Percentiles rank a stretch among this genome's conserved stretches.
Evolutionary conservation across 2,888 invertebrate species (phyloP).

Genomic region (Cecidostiba fungosa): DNA sequence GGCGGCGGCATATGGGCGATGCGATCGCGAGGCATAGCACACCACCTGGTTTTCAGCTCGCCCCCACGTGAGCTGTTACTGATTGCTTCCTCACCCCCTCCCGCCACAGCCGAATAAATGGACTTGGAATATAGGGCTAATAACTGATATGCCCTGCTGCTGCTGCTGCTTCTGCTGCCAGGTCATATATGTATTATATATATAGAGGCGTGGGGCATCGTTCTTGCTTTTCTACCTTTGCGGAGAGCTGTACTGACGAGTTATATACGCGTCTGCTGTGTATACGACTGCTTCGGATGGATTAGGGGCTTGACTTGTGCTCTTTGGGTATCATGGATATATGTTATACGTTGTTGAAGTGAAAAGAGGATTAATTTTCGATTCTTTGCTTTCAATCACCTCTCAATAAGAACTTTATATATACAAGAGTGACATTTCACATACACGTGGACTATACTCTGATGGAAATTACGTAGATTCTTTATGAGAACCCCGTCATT

Average conservation of each 20-base stretch:
- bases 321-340: too few relatives aligned
- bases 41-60: constrained; percentile 37
- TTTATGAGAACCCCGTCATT: background rate
- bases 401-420: too few relatives aligned
- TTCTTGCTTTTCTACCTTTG: constrained; percentile 3
- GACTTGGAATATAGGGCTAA: constrained; percentile 16
- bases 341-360: too few relatives aligned
- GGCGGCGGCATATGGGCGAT: constrained; percentile 49
- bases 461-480: background rate
- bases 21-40: constrained; percentile 31
- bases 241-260: too few relatives aligned
- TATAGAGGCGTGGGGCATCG: background rate
- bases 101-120: background rate
- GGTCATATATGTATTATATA: background rate
- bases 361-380: too few relatives aligned
- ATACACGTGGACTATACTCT: too few relatives aligned
- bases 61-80: constrained; percentile 8
- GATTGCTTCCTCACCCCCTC: constrained; percentile 24
- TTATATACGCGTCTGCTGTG: too few relatives aligned
- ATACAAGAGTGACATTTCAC: too few relatives aligned
- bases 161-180: background rate
- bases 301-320: too few relatives aligned
- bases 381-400: too few relatives aligned
- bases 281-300: too few relatives aligned
- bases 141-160: constrained; percentile 19